Evolutionary conservation across 2,797 vertebrate species (phyloP), one percentile per base, ranked within the genome.

Genomic region (Eulemur rubriventer): DNA sequence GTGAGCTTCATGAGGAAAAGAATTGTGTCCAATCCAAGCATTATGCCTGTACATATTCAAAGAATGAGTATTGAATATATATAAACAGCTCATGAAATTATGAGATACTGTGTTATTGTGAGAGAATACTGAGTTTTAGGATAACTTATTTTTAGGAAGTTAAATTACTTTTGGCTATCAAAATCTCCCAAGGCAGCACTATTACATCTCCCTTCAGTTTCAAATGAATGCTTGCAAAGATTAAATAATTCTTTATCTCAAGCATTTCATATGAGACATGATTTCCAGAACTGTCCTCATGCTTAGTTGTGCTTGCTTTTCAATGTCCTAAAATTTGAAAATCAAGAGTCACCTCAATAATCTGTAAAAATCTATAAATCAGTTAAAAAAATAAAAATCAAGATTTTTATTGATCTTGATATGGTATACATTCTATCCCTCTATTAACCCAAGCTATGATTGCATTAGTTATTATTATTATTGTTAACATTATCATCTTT

Each of bases 21-120:
- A 4, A 17, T 4, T 4, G 4, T n/a, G 8, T 50, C 10, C 43
- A 1, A 0, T 12, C 16, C 7, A 41, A 11, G 26, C 3, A 0
- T 0, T 0, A 1, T 5, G 11, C 8, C 7, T 38, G 0, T 2
- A 35, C 0, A 1, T 8, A 6, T 13, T 48, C 10, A 16, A 10
- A 1, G 13, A 10, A 13, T 38, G 11, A 20, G 46, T 2, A 1
- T 1, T 6, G 1, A 38, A 16, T 35, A 12, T 2, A 8, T 3
- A 8, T 3, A 13, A 11, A 48, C 3, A 24, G 2, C 61, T 46
- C 3, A 3, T 0, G 2, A 8, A 57, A 9, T 13, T 6, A 0
- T 2, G 18, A 28, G 9, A 11, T 2, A 4, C 14, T 13, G 0
- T 6, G 0, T 17, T 48, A 6, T 22, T 35, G 6, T 18, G 18